Conservation (phyloP, 2,113 vertebrate species). For the Malurus elegans region DNA sequence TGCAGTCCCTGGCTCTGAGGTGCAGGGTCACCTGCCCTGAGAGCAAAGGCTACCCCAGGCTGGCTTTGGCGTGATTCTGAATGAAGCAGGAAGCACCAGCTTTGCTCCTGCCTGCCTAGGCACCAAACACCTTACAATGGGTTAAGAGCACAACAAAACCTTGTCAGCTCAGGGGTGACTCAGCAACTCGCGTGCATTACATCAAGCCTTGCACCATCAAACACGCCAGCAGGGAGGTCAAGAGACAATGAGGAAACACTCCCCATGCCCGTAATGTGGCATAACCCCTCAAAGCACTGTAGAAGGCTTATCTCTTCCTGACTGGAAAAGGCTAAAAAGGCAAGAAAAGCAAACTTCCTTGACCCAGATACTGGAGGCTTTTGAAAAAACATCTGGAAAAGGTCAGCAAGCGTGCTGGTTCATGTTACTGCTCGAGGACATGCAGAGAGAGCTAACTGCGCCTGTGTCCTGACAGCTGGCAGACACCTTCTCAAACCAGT, state of each 20-base stretch:
- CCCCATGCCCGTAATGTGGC: rapidly evolving
- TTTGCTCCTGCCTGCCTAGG: background rate
- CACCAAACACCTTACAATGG: background rate
- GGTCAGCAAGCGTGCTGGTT: background rate
- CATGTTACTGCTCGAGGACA: rapidly evolving
- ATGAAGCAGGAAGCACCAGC: background rate
- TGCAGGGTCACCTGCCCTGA: rapidly evolving
- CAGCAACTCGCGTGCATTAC: background rate
- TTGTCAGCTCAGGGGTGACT: background rate
- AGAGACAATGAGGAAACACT: background rate
- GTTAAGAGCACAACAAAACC: background rate
- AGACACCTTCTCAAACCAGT: background rate
- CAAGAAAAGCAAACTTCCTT: background rate
- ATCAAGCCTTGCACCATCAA: background rate
- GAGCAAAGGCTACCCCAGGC: background rate
- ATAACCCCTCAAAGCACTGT: background rate
- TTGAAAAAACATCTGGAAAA: background rate
- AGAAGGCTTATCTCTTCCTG: background rate
- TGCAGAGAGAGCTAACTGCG: background rate
- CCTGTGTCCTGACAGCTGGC: background rate
- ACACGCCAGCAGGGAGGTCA: background rate
- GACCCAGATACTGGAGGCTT: background rate
- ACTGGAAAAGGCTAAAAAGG: background rate
- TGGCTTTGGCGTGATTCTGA: background rate
- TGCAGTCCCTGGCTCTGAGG: rapidly evolving